phyloP scores from a whole-genome alignment of 2,888 invertebrate species.

The Thelaira solivaga region DNA sequence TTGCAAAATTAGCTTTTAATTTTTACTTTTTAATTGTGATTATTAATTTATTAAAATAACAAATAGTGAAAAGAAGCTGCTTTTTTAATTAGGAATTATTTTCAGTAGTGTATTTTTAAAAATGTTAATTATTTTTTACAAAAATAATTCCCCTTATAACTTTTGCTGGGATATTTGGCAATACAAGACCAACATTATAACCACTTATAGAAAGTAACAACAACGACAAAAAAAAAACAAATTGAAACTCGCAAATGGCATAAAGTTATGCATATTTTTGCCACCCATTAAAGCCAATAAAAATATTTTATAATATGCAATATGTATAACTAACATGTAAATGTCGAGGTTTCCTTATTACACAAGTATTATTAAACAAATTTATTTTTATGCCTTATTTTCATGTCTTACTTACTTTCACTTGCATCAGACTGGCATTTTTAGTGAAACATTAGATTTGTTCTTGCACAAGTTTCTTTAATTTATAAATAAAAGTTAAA shows the following conservation, averaged over 20 bases:
- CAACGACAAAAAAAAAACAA: neutral
- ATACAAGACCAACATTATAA: constrained; percentile 24
- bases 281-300: constrained; percentile 56
- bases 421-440: constrained; percentile 9
- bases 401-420: constrained; percentile 29
- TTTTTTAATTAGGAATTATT: no score
- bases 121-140: no score
- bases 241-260: constrained; percentile 32
- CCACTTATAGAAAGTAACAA: constrained; percentile 26
- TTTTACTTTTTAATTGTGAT: no score
- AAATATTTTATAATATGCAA: constrained; percentile 59
- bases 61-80: no score
- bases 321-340: constrained; percentile 61
- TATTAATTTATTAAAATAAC: no score
- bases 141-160: no score
- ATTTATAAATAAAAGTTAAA: no score
- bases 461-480: no score
- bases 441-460: constrained; percentile 11
- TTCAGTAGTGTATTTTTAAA: no score
- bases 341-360: constrained; percentile 40
- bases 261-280: constrained; percentile 52
- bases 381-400: constrained; percentile 25
- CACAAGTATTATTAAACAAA: constrained; percentile 46
- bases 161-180: no score
- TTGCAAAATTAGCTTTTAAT: no score